Conservation (phyloP, 2,888 invertebrate genomes). For the Gordius sp. region DNA sequence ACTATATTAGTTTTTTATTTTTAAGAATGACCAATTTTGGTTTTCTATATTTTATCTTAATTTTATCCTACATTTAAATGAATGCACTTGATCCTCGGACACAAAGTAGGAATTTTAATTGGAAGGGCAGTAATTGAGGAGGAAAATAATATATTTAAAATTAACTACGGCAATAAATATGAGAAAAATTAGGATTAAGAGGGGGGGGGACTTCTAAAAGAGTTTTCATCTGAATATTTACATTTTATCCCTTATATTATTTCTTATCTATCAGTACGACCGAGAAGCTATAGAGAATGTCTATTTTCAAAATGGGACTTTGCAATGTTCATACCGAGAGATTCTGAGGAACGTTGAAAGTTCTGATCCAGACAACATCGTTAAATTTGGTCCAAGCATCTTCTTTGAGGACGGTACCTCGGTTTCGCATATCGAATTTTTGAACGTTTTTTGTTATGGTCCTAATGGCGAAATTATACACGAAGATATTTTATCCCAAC, state of each 20-base stretch:
- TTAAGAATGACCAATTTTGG: neutral
- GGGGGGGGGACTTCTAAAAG: too few species aligned
- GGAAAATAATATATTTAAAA: too few species aligned
- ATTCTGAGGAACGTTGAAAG: neutral
- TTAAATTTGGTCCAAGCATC: neutral
- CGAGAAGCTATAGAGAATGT: neutral
- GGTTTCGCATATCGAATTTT: neutral
- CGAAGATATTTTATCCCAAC: constrained; percentile 13
- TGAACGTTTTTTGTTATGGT: neutral
- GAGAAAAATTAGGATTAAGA: too few species aligned
- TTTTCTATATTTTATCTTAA: neutral
- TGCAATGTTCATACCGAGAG: neutral
- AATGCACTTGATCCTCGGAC: neutral
- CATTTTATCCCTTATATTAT: neutral
- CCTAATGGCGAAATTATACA: neutral
- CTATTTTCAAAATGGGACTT: neutral
- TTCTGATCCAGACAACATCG: neutral
- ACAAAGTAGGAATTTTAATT: neutral
- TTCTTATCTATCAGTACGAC: neutral
- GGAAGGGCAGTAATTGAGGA: too few species aligned
- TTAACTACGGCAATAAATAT: too few species aligned
- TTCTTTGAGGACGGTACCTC: neutral
- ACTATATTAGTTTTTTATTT: neutral
- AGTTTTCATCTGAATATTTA: neutral
- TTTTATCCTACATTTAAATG: neutral